phyloP scores from a whole-genome alignment of 2,113 vertebrate species.

The Microtus ochrogaster region DNA sequence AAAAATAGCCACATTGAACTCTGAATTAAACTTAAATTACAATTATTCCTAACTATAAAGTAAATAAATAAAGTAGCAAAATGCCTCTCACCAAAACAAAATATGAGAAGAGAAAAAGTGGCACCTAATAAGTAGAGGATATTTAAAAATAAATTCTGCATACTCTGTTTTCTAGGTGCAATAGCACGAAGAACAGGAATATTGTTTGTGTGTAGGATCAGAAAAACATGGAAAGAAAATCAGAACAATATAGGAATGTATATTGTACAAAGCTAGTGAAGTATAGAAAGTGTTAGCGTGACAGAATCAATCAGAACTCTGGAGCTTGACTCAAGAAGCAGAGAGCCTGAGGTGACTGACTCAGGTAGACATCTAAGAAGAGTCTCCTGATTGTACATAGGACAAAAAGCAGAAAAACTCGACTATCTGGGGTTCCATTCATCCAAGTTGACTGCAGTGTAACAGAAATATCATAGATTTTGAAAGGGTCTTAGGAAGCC shows the following conservation, averaged over 20 bases:
- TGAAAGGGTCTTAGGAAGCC: neutral
- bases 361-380: neutral
- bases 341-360: too few species aligned
- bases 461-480: neutral
- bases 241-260: neutral
- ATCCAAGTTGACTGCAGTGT: too few species aligned
- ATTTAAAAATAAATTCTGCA: neutral
- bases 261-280: neutral
- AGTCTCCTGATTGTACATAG: neutral
- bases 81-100: neutral
- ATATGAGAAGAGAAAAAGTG: neutral
- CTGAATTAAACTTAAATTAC: neutral
- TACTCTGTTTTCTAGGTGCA: neutral
- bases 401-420: neutral
- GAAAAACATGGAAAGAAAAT: neutral
- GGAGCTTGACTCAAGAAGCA: too few species aligned
- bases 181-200: neutral
- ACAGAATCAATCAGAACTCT: neutral
- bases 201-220: neutral
- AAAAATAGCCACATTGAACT: too few species aligned
- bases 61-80: neutral
- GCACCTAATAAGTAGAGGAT: neutral
- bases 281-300: neutral
- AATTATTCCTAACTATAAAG: neutral
- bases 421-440: neutral